Base-by-base conservation (phyloP, 2,888 invertebrate species). In the Syritta pipiens region DNA sequence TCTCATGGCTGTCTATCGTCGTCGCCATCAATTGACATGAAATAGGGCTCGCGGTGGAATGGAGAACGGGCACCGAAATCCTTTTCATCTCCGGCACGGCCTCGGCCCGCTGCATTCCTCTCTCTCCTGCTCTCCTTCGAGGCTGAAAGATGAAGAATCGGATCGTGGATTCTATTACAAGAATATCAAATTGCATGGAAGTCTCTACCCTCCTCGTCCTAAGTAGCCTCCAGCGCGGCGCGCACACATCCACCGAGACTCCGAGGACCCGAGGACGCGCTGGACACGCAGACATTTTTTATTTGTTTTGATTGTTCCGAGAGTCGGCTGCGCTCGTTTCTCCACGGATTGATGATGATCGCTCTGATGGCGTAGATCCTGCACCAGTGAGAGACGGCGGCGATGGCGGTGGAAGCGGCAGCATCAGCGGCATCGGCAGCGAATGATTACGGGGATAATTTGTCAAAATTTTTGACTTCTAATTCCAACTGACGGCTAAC, bases 161-260 rank as follows among this genome's bases (percentile, higher is more conserved):
- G 82, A 72, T 71, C 69, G 51, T 71, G 81, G 81, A 82, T 82
- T 82, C 82, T 81, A 82, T 82, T 82, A 81, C 82, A 82, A 82
- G 82, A 77, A 81, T 82, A 82, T 82, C 82, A 81, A 81, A 82
- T 82, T 82, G 79, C 79, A 79, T 68, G 62, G 28, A 20, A 55
- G 46, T n/a, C 55, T 20, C 22, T 63, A 26, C n/a, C 55, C 12
- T 10, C 28, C 35, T 26, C 14, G 44, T 49, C 42, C 55, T 79
- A 79, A 79, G 79, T 79, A 79, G 79, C 79, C 67, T 74, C 55
- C 55, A 65, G 71, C 59, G 48, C 10, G 46, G n/a, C n/a, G n/a
- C n/a, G n/a, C n/a, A n/a, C 65, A 62, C 55, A 62, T 42, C 49
- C n/a, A n/a, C n/a, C n/a, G n/a, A n/a, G n/a, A n/a, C n/a, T n/a